phyloP scores from a whole-genome alignment of 37 sponge, comb jelly and placozoan genomes.

The Oscarella lobularis region DNA sequence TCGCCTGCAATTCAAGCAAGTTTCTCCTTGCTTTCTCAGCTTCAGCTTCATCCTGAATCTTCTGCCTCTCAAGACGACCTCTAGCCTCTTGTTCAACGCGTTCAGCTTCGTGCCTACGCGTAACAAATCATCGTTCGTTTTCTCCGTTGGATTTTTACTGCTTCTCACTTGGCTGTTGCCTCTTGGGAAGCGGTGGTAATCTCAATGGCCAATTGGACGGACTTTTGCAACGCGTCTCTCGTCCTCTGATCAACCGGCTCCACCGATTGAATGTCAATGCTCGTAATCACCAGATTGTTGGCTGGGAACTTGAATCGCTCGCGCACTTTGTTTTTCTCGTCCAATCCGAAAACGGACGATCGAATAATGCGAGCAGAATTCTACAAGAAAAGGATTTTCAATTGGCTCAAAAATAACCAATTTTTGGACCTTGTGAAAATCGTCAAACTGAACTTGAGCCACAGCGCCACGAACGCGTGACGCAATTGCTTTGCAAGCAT shows the following conservation, averaged over 20 bases:
- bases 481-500: slow-evolving; percentile 99
- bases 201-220: slow-evolving; percentile 97
- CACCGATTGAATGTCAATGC: slow-evolving; percentile 98
- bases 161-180: slow-evolving; percentile 84
- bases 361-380: slow-evolving; percentile 98
- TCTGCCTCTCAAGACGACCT: slow-evolving; percentile 94
- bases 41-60: slow-evolving; percentile 98
- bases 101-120: slow-evolving; percentile 87
- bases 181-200: slow-evolving; percentile 99
- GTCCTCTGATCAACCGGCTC: slow-evolving; percentile 99
- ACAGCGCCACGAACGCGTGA: slow-evolving; percentile 97
- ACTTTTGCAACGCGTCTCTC: slow-evolving; percentile 98
- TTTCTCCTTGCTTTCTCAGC: slow-evolving; percentile 89
- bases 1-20: slow-evolving; percentile 86
- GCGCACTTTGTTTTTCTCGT: slow-evolving; percentile 83
- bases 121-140: neutral
- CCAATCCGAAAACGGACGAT: slow-evolving; percentile 93
- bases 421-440: slow-evolving; percentile 86
- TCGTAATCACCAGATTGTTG: slow-evolving; percentile 91
- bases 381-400: slow-evolving; percentile 12
- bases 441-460: slow-evolving; percentile 94
- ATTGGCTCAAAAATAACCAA: neutral
- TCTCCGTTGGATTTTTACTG: neutral
- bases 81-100: slow-evolving; percentile 94
- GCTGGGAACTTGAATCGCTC: slow-evolving; percentile 81